phyloP scores from a whole-genome alignment of 2,113 vertebrate species.

The Collichthys lucidus region DNA sequence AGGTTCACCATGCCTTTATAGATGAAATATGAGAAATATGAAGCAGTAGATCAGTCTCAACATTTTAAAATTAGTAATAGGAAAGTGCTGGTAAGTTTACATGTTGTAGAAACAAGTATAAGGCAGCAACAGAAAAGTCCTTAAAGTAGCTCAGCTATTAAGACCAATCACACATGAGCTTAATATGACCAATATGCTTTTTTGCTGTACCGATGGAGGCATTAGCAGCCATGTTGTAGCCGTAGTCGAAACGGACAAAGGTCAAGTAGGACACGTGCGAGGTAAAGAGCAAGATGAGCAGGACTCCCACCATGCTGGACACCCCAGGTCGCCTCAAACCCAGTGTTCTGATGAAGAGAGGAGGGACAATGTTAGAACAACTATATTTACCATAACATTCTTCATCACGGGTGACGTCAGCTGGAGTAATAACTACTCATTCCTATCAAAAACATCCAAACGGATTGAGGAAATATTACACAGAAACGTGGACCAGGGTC shows the following conservation, averaged over 20 bases:
- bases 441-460: not conserved
- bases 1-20: constrained; percentile 88
- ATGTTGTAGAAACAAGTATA: too few species aligned
- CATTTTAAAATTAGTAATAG: too few species aligned
- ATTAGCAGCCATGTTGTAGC: constrained; percentile 96
- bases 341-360: constrained; percentile 86
- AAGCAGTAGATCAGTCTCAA: not conserved
- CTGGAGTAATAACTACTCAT: not conserved
- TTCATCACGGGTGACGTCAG: not conserved
- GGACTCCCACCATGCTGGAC: constrained; percentile 88
- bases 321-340: constrained; percentile 89
- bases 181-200: not conserved
- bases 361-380: not conserved
- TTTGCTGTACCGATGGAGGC: constrained; percentile 86
- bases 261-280: constrained; percentile 94
- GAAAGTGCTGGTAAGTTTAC: too few species aligned
- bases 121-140: not conserved
- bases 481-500: not conserved
- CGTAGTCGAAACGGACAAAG: constrained; percentile 94
- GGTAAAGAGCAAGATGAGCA: constrained; percentile 91
- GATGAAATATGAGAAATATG: not conserved
- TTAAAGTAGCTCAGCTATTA: not conserved
- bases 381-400: not conserved
- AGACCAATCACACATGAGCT: not conserved
- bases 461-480: not conserved